A percentile compares a stretch with the other conserved stretches of the same genome.
These are phyloP conservation scores for Brenthis daphne DNA, from an alignment of 2,888 invertebrate species.

Conservation along the genomic window DNA sequence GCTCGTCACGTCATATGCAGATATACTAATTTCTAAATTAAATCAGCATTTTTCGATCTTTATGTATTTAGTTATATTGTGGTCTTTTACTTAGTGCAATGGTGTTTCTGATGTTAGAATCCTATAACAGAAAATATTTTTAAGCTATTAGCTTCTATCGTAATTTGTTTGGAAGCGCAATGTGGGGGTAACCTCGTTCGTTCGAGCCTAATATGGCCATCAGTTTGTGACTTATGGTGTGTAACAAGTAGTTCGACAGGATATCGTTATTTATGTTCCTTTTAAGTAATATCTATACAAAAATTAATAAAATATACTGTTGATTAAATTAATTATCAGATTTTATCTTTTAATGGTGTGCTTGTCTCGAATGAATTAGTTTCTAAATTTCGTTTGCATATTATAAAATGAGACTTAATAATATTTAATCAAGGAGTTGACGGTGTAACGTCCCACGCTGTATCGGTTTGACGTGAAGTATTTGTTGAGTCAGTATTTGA, in stretches of 20 bases:
- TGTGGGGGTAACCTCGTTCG: constrained; percentile 49
- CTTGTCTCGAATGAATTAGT: background rate
- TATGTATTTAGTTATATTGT: background rate
- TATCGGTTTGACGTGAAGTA: constrained; percentile 10
- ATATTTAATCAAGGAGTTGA: constrained; percentile 9
- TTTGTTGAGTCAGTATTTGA: background rate
- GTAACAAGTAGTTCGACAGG: constrained; percentile 10
- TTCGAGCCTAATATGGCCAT: constrained; percentile 51
- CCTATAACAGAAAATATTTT: constrained; percentile 12
- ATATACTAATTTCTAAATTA: constrained; percentile 7
- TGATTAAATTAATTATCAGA: background rate
- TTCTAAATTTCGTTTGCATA: background rate
- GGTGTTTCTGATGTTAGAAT: background rate
- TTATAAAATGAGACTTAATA: constrained; percentile 1
- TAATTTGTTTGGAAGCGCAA: constrained; percentile 46
- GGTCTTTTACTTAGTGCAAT: background rate
- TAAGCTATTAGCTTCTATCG: constrained; percentile 27
- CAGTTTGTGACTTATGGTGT: constrained; percentile 24
- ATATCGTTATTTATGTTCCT: constrained; percentile 15
- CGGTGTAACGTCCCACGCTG: constrained; percentile 6
- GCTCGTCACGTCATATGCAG: constrained; percentile 22
- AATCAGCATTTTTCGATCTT: background rate
- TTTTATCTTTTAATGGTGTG: background rate
- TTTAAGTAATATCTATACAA: background rate
- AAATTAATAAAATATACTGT: background rate